Evolutionary conservation across 2,113 vertebrate genomes (phyloP).

Genomic region (Syngnathus floridae): DNA sequence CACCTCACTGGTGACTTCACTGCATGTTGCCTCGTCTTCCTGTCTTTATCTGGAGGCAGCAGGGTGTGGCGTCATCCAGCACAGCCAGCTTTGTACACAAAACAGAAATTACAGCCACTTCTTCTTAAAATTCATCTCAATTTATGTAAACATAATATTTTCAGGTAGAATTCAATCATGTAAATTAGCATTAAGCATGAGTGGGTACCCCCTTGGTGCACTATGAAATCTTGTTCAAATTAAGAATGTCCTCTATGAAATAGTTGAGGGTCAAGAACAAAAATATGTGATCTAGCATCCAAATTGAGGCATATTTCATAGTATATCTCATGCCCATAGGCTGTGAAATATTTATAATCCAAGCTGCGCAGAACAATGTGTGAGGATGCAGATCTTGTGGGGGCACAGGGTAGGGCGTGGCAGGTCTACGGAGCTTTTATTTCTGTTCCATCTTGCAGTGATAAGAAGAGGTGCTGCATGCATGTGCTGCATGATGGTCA

Average conservation of each 20-base stretch:
- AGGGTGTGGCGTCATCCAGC: conserved; percentile 54
- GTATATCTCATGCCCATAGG: background rate
- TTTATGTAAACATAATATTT: background rate
- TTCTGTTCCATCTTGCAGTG: background rate
- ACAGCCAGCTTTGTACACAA: conserved; percentile 24
- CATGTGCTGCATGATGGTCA: background rate
- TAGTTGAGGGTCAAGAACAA: background rate
- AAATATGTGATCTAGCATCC: conserved; percentile 17
- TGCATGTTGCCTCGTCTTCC: conserved; percentile 7
- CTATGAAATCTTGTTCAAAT: conserved; percentile 22
- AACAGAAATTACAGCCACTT: background rate
- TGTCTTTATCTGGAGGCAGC: conserved; percentile 31
- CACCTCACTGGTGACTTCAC: conserved; percentile 38
- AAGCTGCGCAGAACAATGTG: conserved; percentile 6
- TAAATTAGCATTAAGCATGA: background rate
- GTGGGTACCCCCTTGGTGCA: background rate
- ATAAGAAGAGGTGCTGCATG: background rate
- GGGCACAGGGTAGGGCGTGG: conserved; percentile 37
- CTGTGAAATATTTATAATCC: background rate
- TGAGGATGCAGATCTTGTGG: conserved; percentile 9
- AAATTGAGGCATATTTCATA: conserved; percentile 1
- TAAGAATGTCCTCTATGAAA: conserved; percentile 17
- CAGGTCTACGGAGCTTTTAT: conserved; percentile 6
- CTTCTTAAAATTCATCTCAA: background rate
- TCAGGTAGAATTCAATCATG: background rate